Evolutionary conservation across 2,113 vertebrate genomes (phyloP).

Genomic region (Onychorhynchus coronatus): DNA sequence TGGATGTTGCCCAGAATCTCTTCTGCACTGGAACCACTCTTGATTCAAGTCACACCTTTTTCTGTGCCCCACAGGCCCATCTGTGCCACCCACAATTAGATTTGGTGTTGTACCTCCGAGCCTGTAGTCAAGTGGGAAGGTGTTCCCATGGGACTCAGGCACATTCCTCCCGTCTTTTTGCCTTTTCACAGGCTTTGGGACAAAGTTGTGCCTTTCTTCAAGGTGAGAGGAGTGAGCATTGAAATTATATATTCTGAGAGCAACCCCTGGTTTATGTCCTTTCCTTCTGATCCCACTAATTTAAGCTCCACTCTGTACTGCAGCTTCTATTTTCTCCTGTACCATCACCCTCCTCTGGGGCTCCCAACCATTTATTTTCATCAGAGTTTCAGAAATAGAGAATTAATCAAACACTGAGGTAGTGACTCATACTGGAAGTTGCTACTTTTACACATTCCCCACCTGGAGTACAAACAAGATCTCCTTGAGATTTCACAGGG

Average conservation of each 20-base stretch:
- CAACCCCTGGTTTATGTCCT: neutral
- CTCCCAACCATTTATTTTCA: neutral
- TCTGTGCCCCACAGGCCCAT: neutral
- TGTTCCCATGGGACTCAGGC: neutral
- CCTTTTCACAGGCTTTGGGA: neutral
- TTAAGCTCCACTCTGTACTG: neutral
- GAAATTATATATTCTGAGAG: neutral
- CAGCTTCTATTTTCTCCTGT: constrained; percentile 25
- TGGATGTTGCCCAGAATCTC: neutral
- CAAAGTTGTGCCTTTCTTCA: neutral
- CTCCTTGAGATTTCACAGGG: neutral
- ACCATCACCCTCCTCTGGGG: neutral
- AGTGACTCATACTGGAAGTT: neutral
- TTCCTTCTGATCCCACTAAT: neutral
- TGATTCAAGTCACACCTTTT: neutral
- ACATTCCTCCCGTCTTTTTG: neutral
- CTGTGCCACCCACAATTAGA: neutral
- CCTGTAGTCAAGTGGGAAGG: neutral
- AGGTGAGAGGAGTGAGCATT: neutral
- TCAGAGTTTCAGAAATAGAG: neutral
- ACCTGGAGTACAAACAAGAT: neutral
- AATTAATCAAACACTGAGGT: neutral
- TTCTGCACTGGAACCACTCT: neutral
- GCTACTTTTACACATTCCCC: neutral
- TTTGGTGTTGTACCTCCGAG: neutral